A percentile compares a stretch with the other conserved stretches of the same genome.
Conservation (phyloP, 2,797 vertebrate genomes). For the Nannoperca australis region DNA sequence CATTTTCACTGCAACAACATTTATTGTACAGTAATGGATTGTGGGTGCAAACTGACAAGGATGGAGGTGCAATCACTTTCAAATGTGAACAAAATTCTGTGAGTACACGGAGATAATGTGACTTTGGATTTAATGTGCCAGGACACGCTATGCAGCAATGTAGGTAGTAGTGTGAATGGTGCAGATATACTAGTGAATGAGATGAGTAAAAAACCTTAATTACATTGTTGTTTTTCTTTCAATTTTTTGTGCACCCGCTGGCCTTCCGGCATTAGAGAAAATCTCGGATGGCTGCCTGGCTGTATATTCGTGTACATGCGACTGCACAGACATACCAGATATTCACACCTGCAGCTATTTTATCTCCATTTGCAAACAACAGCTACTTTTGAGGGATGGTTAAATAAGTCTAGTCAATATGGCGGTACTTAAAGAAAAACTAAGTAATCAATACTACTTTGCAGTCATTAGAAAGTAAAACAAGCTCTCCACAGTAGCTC, state of each 20-base stretch:
- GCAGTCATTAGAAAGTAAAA: constrained; percentile 44
- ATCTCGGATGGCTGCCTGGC: constrained; percentile 5
- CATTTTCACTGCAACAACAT: not conserved
- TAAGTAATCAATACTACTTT: constrained; percentile 51
- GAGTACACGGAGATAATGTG: constrained; percentile 7
- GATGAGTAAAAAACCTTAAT: constrained; percentile 2
- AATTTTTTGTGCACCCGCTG: constrained; percentile 10
- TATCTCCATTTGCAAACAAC: constrained; percentile 40
- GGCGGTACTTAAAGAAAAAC: constrained; percentile 40
- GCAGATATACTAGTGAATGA: not conserved
- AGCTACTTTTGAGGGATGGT: constrained; percentile 38
- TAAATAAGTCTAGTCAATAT: constrained; percentile 42
- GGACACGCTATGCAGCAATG: not conserved
- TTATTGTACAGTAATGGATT: constrained; percentile 22
- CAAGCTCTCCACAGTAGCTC: constrained; percentile 26
- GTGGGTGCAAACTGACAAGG: constrained; percentile 22
- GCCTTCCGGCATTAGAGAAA: not conserved
- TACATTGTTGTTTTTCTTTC: not conserved
- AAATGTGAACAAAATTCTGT: constrained; percentile 16
- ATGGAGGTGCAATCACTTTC: constrained; percentile 5
- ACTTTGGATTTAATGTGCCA: constrained; percentile 19
- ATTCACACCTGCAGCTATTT: constrained; percentile 33
- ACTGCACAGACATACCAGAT: constrained; percentile 1
- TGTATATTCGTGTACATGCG: not conserved
- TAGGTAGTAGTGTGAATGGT: not conserved